A percentile compares a stretch with the other conserved stretches of the same genome.
phyloP scores from a whole-genome alignment of 2,888 invertebrate genomes.

The Drosophila nr. perissopoda region DNA sequence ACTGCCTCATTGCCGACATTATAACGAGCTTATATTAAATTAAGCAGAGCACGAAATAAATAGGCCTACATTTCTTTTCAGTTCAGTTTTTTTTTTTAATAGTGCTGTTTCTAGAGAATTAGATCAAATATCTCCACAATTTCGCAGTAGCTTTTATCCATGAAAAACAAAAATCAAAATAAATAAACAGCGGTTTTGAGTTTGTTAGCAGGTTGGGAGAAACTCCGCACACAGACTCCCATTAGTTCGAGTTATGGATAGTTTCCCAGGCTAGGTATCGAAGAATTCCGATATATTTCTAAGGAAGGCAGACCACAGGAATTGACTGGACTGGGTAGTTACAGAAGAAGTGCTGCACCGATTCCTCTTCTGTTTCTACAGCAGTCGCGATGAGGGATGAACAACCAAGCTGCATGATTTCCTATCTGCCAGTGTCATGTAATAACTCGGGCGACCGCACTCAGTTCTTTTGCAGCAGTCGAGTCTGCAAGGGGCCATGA shows the following conservation, averaged over 20 bases:
- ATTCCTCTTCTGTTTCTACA: not conserved
- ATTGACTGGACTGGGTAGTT: not conserved
- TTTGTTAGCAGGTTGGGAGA: not conserved
- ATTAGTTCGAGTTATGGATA: not conserved
- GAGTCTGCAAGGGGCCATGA: not conserved
- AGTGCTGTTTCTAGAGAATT: not conserved
- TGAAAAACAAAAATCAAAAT: not conserved
- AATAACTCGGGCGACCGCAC: not conserved
- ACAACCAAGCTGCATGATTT: not conserved
- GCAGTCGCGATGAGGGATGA: not conserved
- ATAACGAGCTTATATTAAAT: conserved; percentile 1
- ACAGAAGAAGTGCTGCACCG: too few species aligned
- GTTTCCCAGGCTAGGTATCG: not conserved
- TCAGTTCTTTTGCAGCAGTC: not conserved
- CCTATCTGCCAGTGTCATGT: not conserved
- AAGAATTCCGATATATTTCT: not conserved
- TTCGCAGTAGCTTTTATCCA: not conserved
- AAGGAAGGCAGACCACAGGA: not conserved
- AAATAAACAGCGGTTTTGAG: not conserved
- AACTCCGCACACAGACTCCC: rapidly evolving
- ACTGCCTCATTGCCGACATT: not conserved
- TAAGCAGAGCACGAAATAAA: not conserved
- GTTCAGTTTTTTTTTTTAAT: not conserved
- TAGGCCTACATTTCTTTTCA: not conserved
- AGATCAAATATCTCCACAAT: not conserved